phyloP scores from a whole-genome alignment of 2,113 vertebrate species.

The Apodemus speciosus region DNA sequence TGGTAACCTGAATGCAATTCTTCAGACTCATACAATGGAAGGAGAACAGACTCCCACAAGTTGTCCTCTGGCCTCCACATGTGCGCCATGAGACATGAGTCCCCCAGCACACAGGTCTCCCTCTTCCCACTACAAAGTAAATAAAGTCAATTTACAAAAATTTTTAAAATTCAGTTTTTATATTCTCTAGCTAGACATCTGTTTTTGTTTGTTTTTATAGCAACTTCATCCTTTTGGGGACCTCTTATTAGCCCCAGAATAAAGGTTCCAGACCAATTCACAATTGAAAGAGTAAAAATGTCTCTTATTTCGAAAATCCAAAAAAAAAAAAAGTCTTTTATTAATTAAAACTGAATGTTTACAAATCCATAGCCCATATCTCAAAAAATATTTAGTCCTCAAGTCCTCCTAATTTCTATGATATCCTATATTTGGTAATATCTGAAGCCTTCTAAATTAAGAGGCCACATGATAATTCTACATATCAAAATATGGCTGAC shows the following conservation, averaged over 20 bases:
- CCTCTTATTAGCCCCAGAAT: constrained; percentile 10
- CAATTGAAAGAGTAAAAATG: not conserved
- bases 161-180: constrained; percentile 40
- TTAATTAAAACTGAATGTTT: constrained; percentile 56
- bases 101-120: not conserved
- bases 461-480: constrained; percentile 19
- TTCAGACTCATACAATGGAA: not conserved
- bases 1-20: not conserved
- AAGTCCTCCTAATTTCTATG: constrained; percentile 42
- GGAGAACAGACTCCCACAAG: not conserved
- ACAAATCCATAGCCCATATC: not conserved
- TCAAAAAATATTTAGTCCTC: constrained; percentile 4
- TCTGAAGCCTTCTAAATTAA: constrained; percentile 66
- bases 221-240: not conserved
- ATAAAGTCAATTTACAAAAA: not conserved
- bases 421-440: constrained; percentile 63
- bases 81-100: not conserved
- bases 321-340: constrained; percentile 10
- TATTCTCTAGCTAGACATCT: not conserved
- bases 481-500: constrained; percentile 67
- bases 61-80: not conserved
- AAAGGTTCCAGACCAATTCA: constrained; percentile 37
- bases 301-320: constrained; percentile 10
- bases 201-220: constrained; percentile 37
- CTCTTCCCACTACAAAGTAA: not conserved